Conservation (phyloP, 1,140 invertebrate genomes). For the Papilio dardanus region DNA sequence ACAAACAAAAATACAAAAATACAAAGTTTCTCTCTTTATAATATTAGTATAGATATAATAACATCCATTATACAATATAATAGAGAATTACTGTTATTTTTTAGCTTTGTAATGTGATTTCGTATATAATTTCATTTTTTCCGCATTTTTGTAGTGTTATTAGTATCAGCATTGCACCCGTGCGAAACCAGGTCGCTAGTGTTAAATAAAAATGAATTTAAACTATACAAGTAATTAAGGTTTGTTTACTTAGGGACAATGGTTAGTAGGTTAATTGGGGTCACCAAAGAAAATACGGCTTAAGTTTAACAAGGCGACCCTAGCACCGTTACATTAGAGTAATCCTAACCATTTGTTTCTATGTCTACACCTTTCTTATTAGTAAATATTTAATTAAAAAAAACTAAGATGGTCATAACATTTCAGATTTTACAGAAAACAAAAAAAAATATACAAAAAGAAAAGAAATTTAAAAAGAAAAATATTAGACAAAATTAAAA, state of each 20-base stretch:
- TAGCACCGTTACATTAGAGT: conserved; percentile 7
- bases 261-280: conserved; percentile 20
- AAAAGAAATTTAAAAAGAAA: background rate
- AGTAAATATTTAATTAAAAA: background rate
- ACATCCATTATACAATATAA: too few relatives aligned
- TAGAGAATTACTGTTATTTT: too few relatives aligned
- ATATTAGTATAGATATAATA: too few relatives aligned
- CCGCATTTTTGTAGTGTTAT: too few relatives aligned
- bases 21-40: too few relatives aligned
- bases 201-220: background rate
- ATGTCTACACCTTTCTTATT: conserved; percentile 4
- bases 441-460: background rate
- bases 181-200: too few relatives aligned
- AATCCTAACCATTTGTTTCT: background rate
- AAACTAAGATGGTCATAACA: background rate
- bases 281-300: conserved; percentile 19
- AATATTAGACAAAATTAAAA: background rate
- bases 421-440: background rate
- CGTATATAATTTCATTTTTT: background rate
- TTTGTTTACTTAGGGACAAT: conserved; percentile 10
- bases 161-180: too few relatives aligned
- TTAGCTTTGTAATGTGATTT: too few relatives aligned
- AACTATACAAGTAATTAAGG: conserved; percentile 14
- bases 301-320: conserved; percentile 4
- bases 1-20: too few relatives aligned